Evolutionary conservation across 1,140 invertebrate genomes (phyloP).

Genomic region (Sitobion miscanthi): DNA sequence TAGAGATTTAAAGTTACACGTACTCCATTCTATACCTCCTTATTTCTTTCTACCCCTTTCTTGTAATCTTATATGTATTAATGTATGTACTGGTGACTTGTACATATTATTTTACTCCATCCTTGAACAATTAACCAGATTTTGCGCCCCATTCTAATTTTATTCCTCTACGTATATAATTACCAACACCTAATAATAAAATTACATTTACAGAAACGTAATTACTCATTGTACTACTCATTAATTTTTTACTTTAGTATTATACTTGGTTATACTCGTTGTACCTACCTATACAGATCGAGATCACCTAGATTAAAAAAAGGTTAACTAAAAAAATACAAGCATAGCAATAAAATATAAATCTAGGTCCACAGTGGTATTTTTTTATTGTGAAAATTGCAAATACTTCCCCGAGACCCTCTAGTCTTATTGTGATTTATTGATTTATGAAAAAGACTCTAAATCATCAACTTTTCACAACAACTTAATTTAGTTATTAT

Average conservation of each 20-base stretch:
- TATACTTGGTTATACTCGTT: background rate
- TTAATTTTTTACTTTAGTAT: background rate
- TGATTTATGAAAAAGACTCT: background rate
- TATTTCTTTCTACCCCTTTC: background rate
- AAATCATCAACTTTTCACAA: background rate
- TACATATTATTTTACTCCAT: background rate
- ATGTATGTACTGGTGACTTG: background rate
- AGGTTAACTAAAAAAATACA: background rate
- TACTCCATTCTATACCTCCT: background rate
- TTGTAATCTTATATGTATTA: background rate
- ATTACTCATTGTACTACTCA: background rate
- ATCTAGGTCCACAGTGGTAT: background rate
- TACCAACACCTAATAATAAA: background rate
- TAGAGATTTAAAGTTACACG: background rate
- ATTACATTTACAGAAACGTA: background rate
- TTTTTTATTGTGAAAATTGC: background rate
- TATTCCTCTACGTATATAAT: background rate
- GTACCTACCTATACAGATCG: no score
- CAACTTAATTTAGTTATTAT: no score
- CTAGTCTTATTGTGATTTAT: background rate
- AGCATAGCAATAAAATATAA: background rate
- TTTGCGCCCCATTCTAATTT: background rate
- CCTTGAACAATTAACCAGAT: background rate
- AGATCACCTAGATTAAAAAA: background rate
- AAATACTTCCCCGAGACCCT: background rate